These are phyloP conservation scores for Symphodus melops DNA, from an alignment of 2,113 vertebrate species.

Conservation along the genomic window DNA sequence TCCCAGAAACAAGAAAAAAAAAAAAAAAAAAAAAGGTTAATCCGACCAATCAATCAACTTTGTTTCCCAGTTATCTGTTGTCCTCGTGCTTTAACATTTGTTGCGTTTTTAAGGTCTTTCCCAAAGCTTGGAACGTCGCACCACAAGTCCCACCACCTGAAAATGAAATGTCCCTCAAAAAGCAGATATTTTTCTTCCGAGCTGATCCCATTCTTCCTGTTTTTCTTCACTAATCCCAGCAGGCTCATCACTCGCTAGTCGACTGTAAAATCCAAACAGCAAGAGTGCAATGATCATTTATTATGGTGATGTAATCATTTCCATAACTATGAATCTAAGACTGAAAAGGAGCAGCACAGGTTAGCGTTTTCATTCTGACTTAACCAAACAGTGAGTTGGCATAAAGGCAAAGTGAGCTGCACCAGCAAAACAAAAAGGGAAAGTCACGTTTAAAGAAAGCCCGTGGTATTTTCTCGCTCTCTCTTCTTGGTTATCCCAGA, in stretches of 20 bases:
- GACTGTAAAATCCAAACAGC: slow-evolving; percentile 31
- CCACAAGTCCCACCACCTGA: slow-evolving; percentile 20
- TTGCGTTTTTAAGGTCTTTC: not conserved
- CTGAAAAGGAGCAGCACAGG: slow-evolving; percentile 20
- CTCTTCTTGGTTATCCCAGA: slow-evolving; percentile 68
- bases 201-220: slow-evolving; percentile 19
- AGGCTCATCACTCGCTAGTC: not conserved
- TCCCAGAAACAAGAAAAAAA: too few species aligned
- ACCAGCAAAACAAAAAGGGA: slow-evolving; percentile 57
- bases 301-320: slow-evolving; percentile 29
- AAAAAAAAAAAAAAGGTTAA: too few species aligned
- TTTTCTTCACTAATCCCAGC: slow-evolving; percentile 24
- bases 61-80: too few species aligned
- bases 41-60: too few species aligned
- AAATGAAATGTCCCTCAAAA: slow-evolving; percentile 32
- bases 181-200: slow-evolving; percentile 24
- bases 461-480: slow-evolving; percentile 57
- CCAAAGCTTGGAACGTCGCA: slow-evolving; percentile 19
- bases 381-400: slow-evolving; percentile 47
- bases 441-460: slow-evolving; percentile 69
- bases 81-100: too few species aligned
- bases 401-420: slow-evolving; percentile 53
- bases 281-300: slow-evolving; percentile 1
- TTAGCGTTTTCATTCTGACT: slow-evolving; percentile 46
- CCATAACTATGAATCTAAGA: not conserved